Evolutionary conservation across 2,888 invertebrate species (phyloP), one percentile per base, ranked within the genome.

Genomic region (Smittia aterrima): DNA sequence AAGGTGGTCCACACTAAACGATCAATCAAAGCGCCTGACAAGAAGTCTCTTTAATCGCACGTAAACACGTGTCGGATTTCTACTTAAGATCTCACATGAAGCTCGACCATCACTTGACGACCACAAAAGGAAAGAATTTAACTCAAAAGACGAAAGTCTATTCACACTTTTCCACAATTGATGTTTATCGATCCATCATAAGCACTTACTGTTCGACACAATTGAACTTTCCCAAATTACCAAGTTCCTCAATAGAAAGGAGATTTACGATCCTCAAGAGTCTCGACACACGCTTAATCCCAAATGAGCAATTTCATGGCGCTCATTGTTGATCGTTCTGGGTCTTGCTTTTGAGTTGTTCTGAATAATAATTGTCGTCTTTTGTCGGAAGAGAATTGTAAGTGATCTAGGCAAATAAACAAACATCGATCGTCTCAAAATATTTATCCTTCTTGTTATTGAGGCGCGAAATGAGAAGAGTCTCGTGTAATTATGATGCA

Each of bases 401-500:
- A 22, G 58, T 58, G 58, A 58, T 58, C 58, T 58, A 58, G 58
- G 47, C 11, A 38, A 38, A 38, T 9, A 38, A 38, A 47, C 47
- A n/a, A 47, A 4, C 13, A 66, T 66, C 32, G 32, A 40, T 40
- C 25, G 25, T 64, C 27, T 27, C 64, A 64, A 27, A 64, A 64
- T 64, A 64, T 64, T 64, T 64, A 27, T 27, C 27, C 64, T 24
- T 64, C 25, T 64, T 64, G 20, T 64, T 27, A 64, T 25, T 64
- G 27, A 64, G 20, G 64, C 64, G 27, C 25, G 22, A 64, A 64
- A 64, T 27, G 64, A 64, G 64, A 27, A 32, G 20, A 20, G 22
- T 53, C 25, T 71, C 18, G 53, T 71, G 71, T 71, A 71, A 71
- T 71, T 71, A 71, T 54, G 71, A 53, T 54, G 27, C 71, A 71